These are phyloP conservation scores for Monopis laevigella DNA, from an alignment of 2,888 invertebrate genomes.

Conservation along the genomic window DNA sequence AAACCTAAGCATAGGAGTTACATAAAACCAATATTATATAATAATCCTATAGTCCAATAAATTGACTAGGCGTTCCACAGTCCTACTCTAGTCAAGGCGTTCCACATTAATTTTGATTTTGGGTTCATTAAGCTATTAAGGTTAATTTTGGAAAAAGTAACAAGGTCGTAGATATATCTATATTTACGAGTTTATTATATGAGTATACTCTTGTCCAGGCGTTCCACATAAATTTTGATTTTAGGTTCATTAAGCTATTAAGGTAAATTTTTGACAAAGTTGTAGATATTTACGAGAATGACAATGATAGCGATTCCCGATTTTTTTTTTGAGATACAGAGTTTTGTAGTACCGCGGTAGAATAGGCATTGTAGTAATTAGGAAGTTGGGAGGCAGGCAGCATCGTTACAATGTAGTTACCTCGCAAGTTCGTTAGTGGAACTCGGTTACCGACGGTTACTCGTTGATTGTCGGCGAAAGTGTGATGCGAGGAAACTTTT, in stretches of 20 bases:
- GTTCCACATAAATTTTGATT: not conserved
- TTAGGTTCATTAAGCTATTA: not conserved
- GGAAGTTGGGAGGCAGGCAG: conserved; percentile 38
- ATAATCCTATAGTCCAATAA: no score
- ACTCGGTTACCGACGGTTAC: conserved; percentile 43
- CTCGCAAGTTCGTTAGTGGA: conserved; percentile 48
- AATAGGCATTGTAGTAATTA: conserved; percentile 36
- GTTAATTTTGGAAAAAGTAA: not conserved
- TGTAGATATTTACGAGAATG: no score
- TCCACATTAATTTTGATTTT: not conserved
- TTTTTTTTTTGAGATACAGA: no score
- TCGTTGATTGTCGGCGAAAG: conserved; percentile 49
- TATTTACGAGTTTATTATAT: not conserved
- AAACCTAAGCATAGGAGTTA: no score
- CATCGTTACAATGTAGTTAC: conserved; percentile 50
- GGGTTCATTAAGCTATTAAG: not conserved
- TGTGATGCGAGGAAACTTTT: no score
- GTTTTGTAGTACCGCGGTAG: no score
- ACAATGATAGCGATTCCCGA: no score
- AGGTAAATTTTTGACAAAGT: not conserved
- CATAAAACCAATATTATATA: no score
- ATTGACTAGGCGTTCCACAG: no score
- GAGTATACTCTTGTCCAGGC: not conserved
- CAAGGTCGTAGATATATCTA: not conserved
- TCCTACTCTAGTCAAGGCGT: not conserved